These are phyloP conservation scores for Daubentonia madagascariensis DNA, from an alignment of 2,113 vertebrate genomes.

Conservation along the genomic window DNA sequence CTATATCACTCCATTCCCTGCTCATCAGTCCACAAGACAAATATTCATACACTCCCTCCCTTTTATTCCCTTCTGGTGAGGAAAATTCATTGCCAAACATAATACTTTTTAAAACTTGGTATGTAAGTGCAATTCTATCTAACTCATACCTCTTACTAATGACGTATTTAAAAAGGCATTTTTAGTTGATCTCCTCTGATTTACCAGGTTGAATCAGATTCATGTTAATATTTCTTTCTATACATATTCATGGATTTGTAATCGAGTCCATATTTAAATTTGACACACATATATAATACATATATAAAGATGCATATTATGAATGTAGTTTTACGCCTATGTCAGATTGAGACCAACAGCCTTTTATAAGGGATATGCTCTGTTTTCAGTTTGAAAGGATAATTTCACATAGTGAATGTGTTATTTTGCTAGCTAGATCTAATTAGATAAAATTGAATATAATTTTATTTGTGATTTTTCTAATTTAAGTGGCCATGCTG, in stretches of 20 bases:
- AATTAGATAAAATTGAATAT: neutral
- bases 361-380: neutral
- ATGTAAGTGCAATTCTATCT: neutral
- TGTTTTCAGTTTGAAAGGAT: neutral
- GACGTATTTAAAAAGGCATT: neutral
- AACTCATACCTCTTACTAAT: neutral
- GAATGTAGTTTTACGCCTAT: neutral
- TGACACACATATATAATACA: neutral
- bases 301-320: neutral
- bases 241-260: neutral
- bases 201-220: neutral
- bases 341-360: neutral
- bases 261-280: neutral
- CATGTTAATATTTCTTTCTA: neutral
- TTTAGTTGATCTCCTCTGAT: neutral
- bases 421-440: conserved; percentile 15
- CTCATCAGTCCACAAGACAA: neutral
- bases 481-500: neutral
- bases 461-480: neutral
- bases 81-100: neutral
- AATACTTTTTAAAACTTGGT: neutral
- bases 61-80: neutral
- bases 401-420: neutral
- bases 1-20: neutral
- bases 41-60: neutral